These are phyloP conservation scores for Alca torda DNA, from an alignment of 2,797 vertebrate genomes.

Conservation along the genomic window DNA sequence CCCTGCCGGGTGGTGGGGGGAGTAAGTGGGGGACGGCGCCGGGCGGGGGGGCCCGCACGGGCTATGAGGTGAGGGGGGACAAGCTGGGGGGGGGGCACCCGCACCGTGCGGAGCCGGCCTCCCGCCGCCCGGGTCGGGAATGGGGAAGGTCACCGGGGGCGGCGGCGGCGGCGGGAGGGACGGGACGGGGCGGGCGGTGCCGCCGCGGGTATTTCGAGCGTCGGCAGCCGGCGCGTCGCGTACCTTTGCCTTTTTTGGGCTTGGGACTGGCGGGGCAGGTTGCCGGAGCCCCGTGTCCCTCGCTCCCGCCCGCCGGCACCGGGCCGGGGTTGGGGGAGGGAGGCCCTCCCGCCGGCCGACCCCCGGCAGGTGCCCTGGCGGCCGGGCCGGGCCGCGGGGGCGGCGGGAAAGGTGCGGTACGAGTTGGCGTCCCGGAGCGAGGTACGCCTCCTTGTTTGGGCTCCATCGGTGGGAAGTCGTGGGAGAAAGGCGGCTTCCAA, in stretches of 20 bases:
- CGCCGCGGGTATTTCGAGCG: constrained; percentile 83
- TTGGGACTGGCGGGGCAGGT: constrained; percentile 1
- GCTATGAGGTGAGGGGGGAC: not conserved
- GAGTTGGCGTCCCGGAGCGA: too few species aligned
- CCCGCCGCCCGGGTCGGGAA: not conserved
- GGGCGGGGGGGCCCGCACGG: not conserved
- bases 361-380: not conserved
- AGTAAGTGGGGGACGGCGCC: too few species aligned
- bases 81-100: not conserved
- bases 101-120: not conserved
- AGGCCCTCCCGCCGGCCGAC: not conserved
- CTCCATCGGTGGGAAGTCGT: accelerated
- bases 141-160: constrained; percentile 21
- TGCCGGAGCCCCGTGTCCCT: not conserved
- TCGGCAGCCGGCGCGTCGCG: constrained; percentile 65
- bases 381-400: not conserved
- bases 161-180: constrained; percentile 1
- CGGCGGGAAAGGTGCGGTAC: not conserved
- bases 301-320: not conserved
- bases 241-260: constrained; percentile 82
- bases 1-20: too few species aligned
- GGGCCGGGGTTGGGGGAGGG: not conserved
- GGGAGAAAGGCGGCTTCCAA: accelerated
- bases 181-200: constrained; percentile 66
- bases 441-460: accelerated